These are phyloP conservation scores for Albula goreensis DNA, from an alignment of 2,113 vertebrate genomes.

Conservation along the genomic window DNA sequence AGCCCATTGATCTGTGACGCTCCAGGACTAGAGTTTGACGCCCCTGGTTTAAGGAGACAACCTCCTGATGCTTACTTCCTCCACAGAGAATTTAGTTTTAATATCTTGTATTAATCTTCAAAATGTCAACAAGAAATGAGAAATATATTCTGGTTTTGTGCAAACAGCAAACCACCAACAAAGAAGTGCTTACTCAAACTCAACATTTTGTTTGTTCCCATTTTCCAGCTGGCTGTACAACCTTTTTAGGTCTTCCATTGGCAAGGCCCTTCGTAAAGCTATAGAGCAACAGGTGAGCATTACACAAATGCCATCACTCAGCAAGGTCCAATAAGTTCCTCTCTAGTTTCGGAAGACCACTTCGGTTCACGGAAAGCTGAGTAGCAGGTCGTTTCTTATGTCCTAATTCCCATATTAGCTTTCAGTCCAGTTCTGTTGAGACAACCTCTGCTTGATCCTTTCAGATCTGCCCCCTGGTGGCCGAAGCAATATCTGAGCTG, in stretches of 20 bases:
- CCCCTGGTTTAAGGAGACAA: no score
- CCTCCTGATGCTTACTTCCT: background rate
- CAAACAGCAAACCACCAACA: background rate
- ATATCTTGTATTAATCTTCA: background rate
- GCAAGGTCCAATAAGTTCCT: background rate
- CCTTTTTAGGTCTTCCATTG: slow-evolving; percentile 57
- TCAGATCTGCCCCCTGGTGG: slow-evolving; percentile 70
- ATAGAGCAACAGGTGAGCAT: slow-evolving; percentile 64
- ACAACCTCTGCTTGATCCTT: slow-evolving; percentile 29
- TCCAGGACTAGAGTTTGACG: no score
- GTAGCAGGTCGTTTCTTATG: background rate
- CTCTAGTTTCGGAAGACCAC: background rate
- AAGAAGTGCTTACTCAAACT: background rate
- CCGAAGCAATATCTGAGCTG: slow-evolving; percentile 49
- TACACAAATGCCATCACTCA: background rate
- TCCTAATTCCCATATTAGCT: background rate
- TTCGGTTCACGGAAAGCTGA: background rate
- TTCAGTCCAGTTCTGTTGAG: background rate
- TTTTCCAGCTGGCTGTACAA: slow-evolving; percentile 73
- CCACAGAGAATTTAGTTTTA: background rate
- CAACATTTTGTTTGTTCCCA: slow-evolving; percentile 15
- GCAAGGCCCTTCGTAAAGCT: slow-evolving; percentile 48
- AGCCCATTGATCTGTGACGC: no score
- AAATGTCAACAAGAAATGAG: background rate
- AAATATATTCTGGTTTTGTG: background rate